Percentiles rank a stretch among this genome's conserved stretches.
Conservation (phyloP, 2,888 invertebrate species). For the Scelioninae gen. 1 region DNA sequence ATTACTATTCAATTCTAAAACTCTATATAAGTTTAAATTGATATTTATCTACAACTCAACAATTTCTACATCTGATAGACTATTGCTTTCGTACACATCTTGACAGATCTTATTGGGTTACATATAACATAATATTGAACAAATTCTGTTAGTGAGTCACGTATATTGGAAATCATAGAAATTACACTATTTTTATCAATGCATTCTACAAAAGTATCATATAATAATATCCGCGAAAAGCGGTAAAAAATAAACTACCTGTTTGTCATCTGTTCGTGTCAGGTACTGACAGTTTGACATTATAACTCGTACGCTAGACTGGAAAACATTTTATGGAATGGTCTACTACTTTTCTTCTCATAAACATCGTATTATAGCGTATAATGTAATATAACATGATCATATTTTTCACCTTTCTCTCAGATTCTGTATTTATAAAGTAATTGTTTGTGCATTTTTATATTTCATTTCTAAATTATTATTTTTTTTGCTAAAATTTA, state of each 20-base stretch:
- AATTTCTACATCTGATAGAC: constrained; percentile 21
- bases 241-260: constrained; percentile 7
- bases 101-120: constrained; percentile 32
- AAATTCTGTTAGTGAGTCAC: constrained; percentile 31
- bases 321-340: neutral
- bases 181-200: constrained; percentile 15
- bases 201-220: constrained; percentile 28
- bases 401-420: neutral
- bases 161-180: constrained; percentile 28
- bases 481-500: too few relatives aligned
- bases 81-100: constrained; percentile 25
- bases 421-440: too few relatives aligned
- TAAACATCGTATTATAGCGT: neutral
- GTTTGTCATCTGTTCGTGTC: neutral
- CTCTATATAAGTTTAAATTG: constrained; percentile 17
- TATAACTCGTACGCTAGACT: neutral
- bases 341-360: neutral
- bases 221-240: constrained; percentile 25
- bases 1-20: neutral
- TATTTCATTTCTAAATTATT: too few relatives aligned
- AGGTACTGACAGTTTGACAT: constrained; percentile 2
- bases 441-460: too few relatives aligned
- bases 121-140: constrained; percentile 38
- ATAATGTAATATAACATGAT: neutral
- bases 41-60: constrained; percentile 22